These are phyloP conservation scores for Cichladusa arquata DNA, from an alignment of 2,113 vertebrate species.

Conservation along the genomic window DNA sequence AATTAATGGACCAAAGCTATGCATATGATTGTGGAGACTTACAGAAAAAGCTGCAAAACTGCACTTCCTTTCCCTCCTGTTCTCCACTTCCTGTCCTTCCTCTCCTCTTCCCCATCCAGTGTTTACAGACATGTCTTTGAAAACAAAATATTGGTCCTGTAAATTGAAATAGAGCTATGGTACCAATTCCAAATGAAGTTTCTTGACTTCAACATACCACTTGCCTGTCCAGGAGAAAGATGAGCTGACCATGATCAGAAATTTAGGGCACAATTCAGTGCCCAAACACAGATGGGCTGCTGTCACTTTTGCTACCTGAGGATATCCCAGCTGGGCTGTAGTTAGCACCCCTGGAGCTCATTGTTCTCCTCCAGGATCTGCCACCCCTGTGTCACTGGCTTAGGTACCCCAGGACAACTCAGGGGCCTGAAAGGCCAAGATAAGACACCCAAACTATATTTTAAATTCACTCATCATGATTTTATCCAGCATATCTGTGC, in stretches of 20 bases:
- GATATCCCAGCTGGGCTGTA: not conserved
- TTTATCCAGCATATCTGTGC: not conserved
- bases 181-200: not conserved
- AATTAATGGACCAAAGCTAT: not conserved
- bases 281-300: not conserved
- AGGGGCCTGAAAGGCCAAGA: not conserved
- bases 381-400: not conserved
- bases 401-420: not conserved
- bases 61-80: not conserved
- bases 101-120: not conserved
- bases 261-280: not conserved
- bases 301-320: not conserved
- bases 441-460: not conserved
- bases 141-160: not conserved
- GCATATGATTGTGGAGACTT: not conserved
- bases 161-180: not conserved
- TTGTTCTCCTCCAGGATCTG: not conserved
- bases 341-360: not conserved
- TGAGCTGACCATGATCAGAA: not conserved
- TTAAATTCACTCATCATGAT: not conserved
- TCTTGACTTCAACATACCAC: not conserved
- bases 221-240: not conserved
- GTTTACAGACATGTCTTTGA: not conserved
- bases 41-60: not conserved
- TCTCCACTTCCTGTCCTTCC: not conserved